A percentile compares a stretch with the other conserved stretches of the same genome.
phyloP scores from a whole-genome alignment of 2,797 vertebrate species.

The Mycteria americana region DNA sequence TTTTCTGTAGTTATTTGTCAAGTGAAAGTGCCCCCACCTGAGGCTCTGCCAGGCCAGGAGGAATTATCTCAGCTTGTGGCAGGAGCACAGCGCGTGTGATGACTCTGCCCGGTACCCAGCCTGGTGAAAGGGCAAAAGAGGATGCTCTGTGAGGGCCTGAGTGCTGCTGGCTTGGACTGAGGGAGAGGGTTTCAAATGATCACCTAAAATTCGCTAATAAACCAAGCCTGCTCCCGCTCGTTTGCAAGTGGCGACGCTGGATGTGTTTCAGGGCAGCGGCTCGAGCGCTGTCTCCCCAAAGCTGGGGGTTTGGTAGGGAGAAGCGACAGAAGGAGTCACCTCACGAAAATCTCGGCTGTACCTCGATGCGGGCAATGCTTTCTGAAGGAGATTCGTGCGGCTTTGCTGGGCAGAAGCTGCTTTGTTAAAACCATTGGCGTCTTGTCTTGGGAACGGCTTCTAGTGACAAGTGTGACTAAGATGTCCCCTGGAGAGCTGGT shows the following conservation, averaged over 20 bases:
- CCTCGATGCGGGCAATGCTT: fast-evolving
- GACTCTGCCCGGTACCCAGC: neutral
- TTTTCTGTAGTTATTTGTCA: neutral
- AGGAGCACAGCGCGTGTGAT: neutral
- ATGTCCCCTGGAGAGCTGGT: neutral
- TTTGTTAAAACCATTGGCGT: neutral
- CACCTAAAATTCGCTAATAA: too few relatives aligned
- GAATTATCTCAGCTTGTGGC: neutral
- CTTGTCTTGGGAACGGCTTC: neutral
- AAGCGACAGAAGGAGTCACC: fast-evolving
- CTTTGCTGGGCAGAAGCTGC: neutral
- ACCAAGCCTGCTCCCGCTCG: neutral
- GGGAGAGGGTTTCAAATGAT: neutral
- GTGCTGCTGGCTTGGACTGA: neutral
- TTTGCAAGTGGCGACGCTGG: fast-evolving
- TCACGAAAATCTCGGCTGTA: fast-evolving
- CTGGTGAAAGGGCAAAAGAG: neutral
- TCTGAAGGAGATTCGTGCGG: fast-evolving
- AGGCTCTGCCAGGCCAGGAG: neutral
- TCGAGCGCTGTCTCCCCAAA: fast-evolving
- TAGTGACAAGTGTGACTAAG: neutral
- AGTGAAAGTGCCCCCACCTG: neutral
- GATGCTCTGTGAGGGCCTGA: neutral
- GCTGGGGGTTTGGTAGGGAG: neutral
- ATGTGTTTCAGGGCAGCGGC: fast-evolving